Percentiles rank a stretch among this genome's conserved stretches.
These are phyloP conservation scores for Alexandromys oeconomus DNA, from an alignment of 2,797 vertebrate genomes.

Conservation along the genomic window DNA sequence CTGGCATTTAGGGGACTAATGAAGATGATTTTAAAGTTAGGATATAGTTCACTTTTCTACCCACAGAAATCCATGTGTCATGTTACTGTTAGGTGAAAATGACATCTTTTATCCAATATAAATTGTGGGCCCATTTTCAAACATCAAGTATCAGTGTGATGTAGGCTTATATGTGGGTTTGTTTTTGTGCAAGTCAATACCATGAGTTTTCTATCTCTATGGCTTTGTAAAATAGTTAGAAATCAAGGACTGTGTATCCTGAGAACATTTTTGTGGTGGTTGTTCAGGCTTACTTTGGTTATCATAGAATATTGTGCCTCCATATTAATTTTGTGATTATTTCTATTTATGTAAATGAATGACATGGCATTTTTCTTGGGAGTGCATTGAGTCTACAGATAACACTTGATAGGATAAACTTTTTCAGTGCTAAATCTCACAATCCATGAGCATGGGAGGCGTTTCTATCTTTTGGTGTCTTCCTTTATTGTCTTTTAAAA, in stretches of 20 bases:
- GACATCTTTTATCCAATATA: neutral
- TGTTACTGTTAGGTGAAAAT: neutral
- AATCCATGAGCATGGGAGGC: neutral
- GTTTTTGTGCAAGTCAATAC: neutral
- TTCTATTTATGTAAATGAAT: neutral
- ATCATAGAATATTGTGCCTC: neutral
- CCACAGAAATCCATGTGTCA: neutral
- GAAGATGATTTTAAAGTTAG: neutral
- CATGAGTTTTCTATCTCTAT: neutral
- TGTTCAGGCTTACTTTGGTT: neutral
- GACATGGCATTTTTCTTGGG: neutral
- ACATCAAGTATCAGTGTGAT: neutral
- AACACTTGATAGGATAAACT: neutral
- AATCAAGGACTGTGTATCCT: neutral
- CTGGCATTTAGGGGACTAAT: neutral
- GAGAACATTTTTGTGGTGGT: neutral
- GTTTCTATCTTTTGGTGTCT: neutral
- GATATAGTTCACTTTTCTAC: neutral
- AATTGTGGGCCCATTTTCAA: neutral
- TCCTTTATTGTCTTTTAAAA: neutral
- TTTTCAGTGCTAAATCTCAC: neutral
- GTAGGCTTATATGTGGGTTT: neutral
- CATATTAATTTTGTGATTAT: neutral
- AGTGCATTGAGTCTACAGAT: neutral
- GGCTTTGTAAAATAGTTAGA: neutral